Percentiles rank a stretch among this genome's conserved stretches.
phyloP scores from a whole-genome alignment of 1,140 invertebrate genomes.

The Lamellibrachia luymesi region DNA sequence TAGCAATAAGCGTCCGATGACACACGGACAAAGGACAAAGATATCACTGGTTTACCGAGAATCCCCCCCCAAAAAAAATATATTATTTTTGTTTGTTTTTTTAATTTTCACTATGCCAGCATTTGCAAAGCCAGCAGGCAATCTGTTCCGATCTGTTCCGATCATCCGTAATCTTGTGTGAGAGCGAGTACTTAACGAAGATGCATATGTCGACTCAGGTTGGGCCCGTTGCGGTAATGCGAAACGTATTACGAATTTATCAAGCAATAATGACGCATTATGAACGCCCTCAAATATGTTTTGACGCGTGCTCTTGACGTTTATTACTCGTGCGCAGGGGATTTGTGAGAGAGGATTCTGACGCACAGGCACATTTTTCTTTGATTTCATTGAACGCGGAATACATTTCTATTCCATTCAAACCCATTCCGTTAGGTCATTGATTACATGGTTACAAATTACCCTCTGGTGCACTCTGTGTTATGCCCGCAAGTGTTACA shows the following conservation, averaged over 20 bases:
- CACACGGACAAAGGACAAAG: too few relatives aligned
- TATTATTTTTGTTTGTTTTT: too few relatives aligned
- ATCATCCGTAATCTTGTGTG: not conserved
- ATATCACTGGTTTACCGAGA: too few relatives aligned
- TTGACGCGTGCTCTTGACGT: not conserved
- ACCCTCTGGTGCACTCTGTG: not conserved
- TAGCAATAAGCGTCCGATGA: too few relatives aligned
- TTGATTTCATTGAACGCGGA: not conserved
- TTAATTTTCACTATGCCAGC: too few relatives aligned
- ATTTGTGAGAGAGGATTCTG: not conserved
- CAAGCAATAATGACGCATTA: not conserved
- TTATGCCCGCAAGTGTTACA: not conserved
- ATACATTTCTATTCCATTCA: not conserved
- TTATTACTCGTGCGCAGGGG: not conserved
- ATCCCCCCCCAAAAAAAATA: too few relatives aligned
- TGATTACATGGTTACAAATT: not conserved
- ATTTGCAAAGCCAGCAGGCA: too few relatives aligned
- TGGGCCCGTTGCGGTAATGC: not conserved
- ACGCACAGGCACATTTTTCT: not conserved
- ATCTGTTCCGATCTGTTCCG: too few relatives aligned
- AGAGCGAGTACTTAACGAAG: not conserved
- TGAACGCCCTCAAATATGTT: not conserved
- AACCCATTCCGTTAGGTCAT: not conserved
- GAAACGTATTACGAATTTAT: not conserved
- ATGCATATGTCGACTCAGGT: not conserved